Evolutionary conservation across 2,888 invertebrate genomes (phyloP).

Genomic region (Pristionchus fissidentatus): DNA sequence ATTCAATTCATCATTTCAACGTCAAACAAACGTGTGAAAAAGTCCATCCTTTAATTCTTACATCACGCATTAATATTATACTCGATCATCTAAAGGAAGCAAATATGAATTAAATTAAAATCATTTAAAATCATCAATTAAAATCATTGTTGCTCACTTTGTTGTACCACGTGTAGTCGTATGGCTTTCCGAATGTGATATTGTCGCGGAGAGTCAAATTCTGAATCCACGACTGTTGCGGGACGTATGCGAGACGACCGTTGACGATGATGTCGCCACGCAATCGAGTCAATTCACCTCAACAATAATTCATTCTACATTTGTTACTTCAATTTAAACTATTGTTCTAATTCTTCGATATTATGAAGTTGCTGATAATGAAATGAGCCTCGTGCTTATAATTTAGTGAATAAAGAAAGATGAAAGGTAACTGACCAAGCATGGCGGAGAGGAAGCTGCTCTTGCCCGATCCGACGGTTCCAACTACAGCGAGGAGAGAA

Average conservation of each 20-base stretch:
- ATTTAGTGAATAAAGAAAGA: background rate
- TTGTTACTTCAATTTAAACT: too few species aligned
- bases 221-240: conserved; percentile 86
- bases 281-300: conserved; percentile 67
- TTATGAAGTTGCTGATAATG: too few species aligned
- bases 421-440: conserved; percentile 52
- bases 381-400: too few species aligned
- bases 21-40: too few species aligned
- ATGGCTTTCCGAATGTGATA: conserved; percentile 83
- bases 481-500: conserved; percentile 87
- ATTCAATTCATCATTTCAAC: too few species aligned
- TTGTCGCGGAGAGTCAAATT: conserved; percentile 84
- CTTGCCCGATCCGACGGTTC: conserved; percentile 90
- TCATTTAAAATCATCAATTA: background rate
- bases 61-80: too few species aligned
- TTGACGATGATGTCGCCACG: conserved; percentile 64
- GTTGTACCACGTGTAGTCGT: conserved; percentile 61
- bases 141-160: background rate
- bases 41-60: too few species aligned
- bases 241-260: conserved; percentile 86
- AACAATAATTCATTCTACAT: background rate
- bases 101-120: background rate
- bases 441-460: conserved; percentile 85
- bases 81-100: too few species aligned
- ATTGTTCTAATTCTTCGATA: too few species aligned